Percentiles rank a stretch among this genome's conserved stretches.
These are phyloP conservation scores for Chloebia gouldiae DNA, from an alignment of 2,113 vertebrate genomes.

Conservation along the genomic window DNA sequence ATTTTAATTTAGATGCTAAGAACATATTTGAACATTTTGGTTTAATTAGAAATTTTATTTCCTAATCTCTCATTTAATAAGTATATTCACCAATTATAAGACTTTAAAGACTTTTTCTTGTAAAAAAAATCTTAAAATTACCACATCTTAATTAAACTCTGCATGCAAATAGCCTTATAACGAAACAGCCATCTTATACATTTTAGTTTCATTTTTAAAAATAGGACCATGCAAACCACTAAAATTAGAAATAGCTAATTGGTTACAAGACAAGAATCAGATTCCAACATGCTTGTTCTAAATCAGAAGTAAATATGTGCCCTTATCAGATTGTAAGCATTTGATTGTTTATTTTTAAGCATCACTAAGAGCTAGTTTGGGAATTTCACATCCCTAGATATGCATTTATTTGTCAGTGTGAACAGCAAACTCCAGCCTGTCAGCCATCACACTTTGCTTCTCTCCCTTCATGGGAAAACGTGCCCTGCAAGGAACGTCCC, in stretches of 20 bases:
- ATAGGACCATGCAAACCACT: background rate
- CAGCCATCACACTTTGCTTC: background rate
- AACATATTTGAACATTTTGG: background rate
- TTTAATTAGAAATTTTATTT: background rate
- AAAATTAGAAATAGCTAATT: background rate
- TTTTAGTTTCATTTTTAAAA: background rate
- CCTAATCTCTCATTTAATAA: background rate
- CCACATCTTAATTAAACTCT: background rate
- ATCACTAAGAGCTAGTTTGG: background rate
- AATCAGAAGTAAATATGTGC: background rate
- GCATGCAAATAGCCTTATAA: background rate
- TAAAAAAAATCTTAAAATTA: background rate
- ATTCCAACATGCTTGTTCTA: background rate
- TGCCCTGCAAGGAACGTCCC: accelerated
- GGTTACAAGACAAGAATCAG: background rate
- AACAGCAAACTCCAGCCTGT: background rate
- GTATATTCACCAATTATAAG: background rate
- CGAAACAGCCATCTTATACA: background rate
- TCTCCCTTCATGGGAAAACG: accelerated
- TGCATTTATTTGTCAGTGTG: background rate
- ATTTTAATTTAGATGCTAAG: background rate
- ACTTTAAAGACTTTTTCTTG: background rate
- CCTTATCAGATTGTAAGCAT: background rate
- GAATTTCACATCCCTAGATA: background rate
- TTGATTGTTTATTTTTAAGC: background rate